Percentiles rank a stretch among this genome's conserved stretches.
phyloP scores from a whole-genome alignment of 1,140 invertebrate genomes.

The Calliopsis andreniformis region DNA sequence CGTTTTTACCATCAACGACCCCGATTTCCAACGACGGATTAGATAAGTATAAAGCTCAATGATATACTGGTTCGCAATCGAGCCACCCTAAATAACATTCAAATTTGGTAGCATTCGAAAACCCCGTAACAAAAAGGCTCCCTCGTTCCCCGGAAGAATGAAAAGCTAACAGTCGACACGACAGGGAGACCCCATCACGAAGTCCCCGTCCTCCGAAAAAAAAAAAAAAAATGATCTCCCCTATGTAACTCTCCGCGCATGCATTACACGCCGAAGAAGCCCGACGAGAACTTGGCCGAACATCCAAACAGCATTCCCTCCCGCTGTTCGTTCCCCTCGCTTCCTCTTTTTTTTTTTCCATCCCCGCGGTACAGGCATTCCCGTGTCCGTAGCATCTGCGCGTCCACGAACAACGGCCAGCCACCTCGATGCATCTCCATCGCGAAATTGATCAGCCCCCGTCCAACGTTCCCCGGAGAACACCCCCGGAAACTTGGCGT shows the following conservation, averaged over 20 bases:
- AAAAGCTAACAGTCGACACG: no score
- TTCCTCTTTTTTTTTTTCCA: neutral
- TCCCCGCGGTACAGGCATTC: neutral
- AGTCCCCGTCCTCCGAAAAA: no score
- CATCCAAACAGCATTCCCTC: constrained; percentile 7
- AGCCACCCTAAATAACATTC: no score
- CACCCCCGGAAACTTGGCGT: constrained; percentile 55
- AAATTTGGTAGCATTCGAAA: no score
- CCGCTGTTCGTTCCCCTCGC: neutral
- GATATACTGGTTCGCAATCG: no score
- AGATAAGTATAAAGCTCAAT: no score
- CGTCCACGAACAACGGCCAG: constrained; percentile 32
- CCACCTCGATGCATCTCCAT: constrained; percentile 51
- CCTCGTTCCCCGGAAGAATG: no score
- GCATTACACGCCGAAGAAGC: constrained; percentile 4
- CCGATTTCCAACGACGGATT: no score
- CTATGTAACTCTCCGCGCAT: neutral
- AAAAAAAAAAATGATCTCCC: no score
- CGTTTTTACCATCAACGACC: no score
- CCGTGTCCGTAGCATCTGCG: constrained; percentile 37
- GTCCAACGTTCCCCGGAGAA: constrained; percentile 28
- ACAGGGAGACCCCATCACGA: no score
- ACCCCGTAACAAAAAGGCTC: no score
- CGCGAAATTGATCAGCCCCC: constrained; percentile 59
- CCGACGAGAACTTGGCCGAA: constrained; percentile 4